Evolutionary conservation across 2,113 vertebrate genomes (phyloP).

Genomic region (Excalfactoria chinensis): DNA sequence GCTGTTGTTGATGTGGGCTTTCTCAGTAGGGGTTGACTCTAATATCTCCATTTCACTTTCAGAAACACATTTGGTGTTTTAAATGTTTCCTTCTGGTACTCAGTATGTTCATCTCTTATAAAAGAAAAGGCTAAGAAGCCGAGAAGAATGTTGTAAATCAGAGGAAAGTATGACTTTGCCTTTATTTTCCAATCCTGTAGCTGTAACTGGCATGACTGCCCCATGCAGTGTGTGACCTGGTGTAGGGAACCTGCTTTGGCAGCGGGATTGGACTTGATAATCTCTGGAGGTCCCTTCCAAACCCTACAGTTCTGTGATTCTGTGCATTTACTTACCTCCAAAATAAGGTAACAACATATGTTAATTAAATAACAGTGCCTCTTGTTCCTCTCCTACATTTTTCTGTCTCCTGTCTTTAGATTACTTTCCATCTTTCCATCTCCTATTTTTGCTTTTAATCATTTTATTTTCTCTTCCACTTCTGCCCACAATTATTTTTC

Average conservation of each 20-base stretch:
- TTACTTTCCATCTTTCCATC: background rate
- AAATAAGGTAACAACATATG: background rate
- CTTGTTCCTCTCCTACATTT: background rate
- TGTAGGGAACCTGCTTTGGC: no score
- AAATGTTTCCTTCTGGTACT: background rate
- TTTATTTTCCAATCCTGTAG: background rate
- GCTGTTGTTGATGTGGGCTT: fast-evolving
- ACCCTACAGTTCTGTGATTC: no score
- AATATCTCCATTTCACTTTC: background rate
- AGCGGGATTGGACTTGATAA: no score
- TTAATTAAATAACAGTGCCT: background rate
- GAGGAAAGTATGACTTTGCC: background rate
- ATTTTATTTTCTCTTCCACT: slow-evolving; percentile 7
- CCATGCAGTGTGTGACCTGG: background rate
- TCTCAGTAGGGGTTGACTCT: background rate
- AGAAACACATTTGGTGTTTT: background rate
- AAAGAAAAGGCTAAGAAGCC: background rate
- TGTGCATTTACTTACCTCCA: background rate
- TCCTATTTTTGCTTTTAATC: background rate
- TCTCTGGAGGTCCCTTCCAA: no score
- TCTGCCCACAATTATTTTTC: background rate
- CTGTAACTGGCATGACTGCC: background rate
- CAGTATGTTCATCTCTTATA: background rate
- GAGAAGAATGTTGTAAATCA: background rate
- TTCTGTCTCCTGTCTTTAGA: background rate